phyloP scores from a whole-genome alignment of 2,888 invertebrate species.

The Auanema freiburgensis region DNA sequence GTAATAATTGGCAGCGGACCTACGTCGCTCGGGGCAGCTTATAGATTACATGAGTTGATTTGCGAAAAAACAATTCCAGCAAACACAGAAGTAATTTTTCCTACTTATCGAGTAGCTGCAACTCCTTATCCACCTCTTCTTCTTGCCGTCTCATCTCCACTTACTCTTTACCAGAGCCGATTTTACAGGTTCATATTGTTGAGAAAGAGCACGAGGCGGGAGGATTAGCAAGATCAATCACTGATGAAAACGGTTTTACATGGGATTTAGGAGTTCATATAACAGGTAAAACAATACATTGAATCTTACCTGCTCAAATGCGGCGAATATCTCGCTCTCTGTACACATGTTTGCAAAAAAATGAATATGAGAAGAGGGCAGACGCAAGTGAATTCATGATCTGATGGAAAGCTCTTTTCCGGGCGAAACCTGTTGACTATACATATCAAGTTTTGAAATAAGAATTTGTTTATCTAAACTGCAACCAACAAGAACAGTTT shows the following conservation, averaged over 20 bases:
- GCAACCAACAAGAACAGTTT: too few relatives aligned
- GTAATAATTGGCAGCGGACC: slow-evolving; percentile 40
- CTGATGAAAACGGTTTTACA: slow-evolving; percentile 29
- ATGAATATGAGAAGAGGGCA: background rate
- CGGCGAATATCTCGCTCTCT: too few relatives aligned
- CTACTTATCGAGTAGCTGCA: background rate
- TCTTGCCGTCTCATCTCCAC: background rate
- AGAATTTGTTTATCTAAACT: too few relatives aligned
- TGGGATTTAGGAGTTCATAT: slow-evolving; percentile 38
- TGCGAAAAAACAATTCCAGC: slow-evolving; percentile 10
- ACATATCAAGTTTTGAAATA: background rate
- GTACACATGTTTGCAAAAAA: background rate
- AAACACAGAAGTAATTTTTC: slow-evolving; percentile 14
- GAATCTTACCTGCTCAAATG: background rate
- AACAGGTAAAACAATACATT: slow-evolving; percentile 14
- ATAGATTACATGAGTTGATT: slow-evolving; percentile 25
- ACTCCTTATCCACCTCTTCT: background rate
- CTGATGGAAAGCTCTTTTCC: background rate
- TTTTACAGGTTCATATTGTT: slow-evolving; percentile 26
- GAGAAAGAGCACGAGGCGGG: slow-evolving; percentile 31
- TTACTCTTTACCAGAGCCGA: background rate
- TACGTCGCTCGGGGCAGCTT: slow-evolving; percentile 34
- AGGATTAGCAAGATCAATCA: slow-evolving; percentile 31
- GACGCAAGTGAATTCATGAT: too few relatives aligned
- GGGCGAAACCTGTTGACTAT: background rate